A percentile compares a stretch with the other conserved stretches of the same genome.
These are phyloP conservation scores for Apus apus DNA, from an alignment of 2,113 vertebrate genomes.

Conservation along the genomic window DNA sequence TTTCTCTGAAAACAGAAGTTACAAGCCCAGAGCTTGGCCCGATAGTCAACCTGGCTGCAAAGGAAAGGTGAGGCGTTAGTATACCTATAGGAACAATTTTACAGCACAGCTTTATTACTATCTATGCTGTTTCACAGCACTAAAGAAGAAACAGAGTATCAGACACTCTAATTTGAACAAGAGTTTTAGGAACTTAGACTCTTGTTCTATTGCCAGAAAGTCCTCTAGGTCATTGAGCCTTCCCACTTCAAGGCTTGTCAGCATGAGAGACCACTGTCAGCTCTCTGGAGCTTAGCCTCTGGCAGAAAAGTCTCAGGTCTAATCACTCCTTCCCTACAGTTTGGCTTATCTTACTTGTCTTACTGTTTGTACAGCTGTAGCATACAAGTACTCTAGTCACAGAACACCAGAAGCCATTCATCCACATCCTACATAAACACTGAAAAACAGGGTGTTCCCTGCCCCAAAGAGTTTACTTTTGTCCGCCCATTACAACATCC, in stretches of 20 bases:
- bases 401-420: background rate
- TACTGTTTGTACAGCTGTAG: conserved; percentile 6
- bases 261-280: background rate
- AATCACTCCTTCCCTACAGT: background rate
- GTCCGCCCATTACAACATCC: background rate
- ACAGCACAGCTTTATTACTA: background rate
- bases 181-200: background rate
- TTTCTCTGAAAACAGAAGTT: conserved; percentile 99
- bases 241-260: background rate
- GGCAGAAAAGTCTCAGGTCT: background rate
- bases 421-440: background rate
- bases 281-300: background rate
- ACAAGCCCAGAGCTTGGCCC: conserved; percentile 97
- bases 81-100: background rate
- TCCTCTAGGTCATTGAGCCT: background rate
- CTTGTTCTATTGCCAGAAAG: background rate
- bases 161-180: background rate
- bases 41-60: conserved; percentile 94
- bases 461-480: background rate
- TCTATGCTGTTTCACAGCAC: background rate
- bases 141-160: background rate
- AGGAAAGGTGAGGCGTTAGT: background rate
- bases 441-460: conserved; percentile 5
- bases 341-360: background rate
- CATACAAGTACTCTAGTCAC: background rate